phyloP scores from a whole-genome alignment of 2,113 vertebrate species.

The Brachypodius melanocephalos region DNA sequence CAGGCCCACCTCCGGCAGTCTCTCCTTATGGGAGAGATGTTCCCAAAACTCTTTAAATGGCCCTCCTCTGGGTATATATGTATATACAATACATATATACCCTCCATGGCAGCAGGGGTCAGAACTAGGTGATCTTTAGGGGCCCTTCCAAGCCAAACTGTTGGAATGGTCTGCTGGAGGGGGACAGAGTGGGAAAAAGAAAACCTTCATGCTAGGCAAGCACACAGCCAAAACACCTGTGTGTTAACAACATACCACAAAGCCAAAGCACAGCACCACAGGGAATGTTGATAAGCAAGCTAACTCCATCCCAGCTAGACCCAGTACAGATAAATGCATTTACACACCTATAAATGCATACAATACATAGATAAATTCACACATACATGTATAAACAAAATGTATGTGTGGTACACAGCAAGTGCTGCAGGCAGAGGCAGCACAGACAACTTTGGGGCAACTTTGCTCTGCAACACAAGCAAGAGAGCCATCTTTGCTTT shows the following conservation, averaged over 20 bases:
- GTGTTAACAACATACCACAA: background rate
- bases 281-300: background rate
- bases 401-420: rapidly evolving
- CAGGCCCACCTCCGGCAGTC: background rate
- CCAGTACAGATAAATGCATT: rapidly evolving
- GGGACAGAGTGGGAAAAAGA: background rate
- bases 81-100: background rate
- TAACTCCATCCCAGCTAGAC: background rate
- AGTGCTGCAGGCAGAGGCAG: background rate
- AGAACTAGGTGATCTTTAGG: background rate
- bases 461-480: background rate
- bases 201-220: background rate
- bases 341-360: background rate
- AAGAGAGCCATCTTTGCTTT: background rate
- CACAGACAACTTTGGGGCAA: background rate
- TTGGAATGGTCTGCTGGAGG: background rate
- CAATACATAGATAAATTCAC: background rate
- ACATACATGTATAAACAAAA: background rate
- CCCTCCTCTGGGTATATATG: background rate
- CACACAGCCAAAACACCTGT: background rate
- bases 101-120: rapidly evolving
- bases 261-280: background rate
- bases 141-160: background rate
- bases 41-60: background rate
- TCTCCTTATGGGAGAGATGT: background rate